Conservation (phyloP, 2,888 invertebrate genomes). For the Serripes groenlandicus region DNA sequence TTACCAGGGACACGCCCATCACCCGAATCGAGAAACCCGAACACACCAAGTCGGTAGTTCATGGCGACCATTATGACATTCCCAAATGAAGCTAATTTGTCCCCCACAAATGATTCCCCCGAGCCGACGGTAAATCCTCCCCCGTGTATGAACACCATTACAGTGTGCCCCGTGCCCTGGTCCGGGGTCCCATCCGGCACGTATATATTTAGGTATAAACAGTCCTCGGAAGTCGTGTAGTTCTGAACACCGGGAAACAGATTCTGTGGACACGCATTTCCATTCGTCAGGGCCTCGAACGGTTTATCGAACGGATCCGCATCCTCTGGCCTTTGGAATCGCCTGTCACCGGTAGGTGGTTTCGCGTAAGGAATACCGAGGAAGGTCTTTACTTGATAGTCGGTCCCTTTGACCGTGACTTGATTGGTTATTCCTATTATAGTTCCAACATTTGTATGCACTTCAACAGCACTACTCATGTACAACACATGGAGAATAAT, state of each 20-base stretch:
- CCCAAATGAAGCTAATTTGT: slow-evolving; percentile 22
- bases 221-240: slow-evolving; percentile 91
- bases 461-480: too few relatives aligned
- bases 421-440: not conserved
- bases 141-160: slow-evolving; percentile 97
- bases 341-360: slow-evolving; percentile 10
- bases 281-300: not conserved
- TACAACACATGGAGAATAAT: too few relatives aligned
- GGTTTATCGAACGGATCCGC: not conserved
- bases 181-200: slow-evolving; percentile 89
- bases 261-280: slow-evolving; percentile 1
- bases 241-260: not conserved
- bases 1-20: slow-evolving; percentile 93
- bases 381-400: not conserved
- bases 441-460: not conserved
- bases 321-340: not conserved
- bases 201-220: slow-evolving; percentile 97
- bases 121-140: slow-evolving; percentile 97
- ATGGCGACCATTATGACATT: slow-evolving; percentile 94
- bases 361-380: slow-evolving; percentile 16
- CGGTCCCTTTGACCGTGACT: not conserved
- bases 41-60: slow-evolving; percentile 96
- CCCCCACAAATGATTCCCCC: slow-evolving; percentile 86
- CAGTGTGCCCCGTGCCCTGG: slow-evolving; percentile 87
- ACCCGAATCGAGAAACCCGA: slow-evolving; percentile 96